These are phyloP conservation scores for Octodon degus DNA, from an alignment of 2,113 vertebrate species.

Conservation along the genomic window DNA sequence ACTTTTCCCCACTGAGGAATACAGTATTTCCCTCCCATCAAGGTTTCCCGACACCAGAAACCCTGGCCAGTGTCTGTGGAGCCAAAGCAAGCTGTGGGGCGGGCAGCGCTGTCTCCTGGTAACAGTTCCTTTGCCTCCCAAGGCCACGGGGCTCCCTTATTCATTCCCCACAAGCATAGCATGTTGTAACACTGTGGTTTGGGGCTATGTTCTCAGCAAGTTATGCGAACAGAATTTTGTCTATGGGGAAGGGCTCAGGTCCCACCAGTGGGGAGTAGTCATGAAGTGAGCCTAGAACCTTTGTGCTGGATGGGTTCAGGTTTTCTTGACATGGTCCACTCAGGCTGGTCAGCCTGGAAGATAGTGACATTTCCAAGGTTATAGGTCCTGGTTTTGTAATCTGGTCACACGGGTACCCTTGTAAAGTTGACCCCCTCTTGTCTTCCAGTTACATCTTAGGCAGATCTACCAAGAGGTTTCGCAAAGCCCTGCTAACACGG, in stretches of 20 bases:
- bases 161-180: too few species aligned
- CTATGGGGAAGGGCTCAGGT: background rate
- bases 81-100: too few species aligned
- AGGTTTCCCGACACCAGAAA: too few species aligned
- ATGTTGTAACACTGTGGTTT: too few species aligned
- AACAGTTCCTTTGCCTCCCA: too few species aligned
- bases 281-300: background rate
- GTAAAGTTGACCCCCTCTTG: background rate
- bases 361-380: background rate
- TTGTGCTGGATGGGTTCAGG: background rate
- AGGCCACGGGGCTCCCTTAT: too few species aligned
- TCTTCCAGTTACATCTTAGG: background rate
- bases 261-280: background rate
- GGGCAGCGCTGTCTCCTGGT: too few species aligned
- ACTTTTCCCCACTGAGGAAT: too few species aligned
- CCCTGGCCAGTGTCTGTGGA: too few species aligned
- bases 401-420: background rate
- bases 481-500: background rate
- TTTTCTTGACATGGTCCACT: background rate
- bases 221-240: too few species aligned
- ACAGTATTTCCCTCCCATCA: too few species aligned
- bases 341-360: background rate
- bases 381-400: background rate
- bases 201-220: too few species aligned
- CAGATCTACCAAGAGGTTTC: background rate